Evolutionary conservation across 2,888 invertebrate genomes (phyloP).

Genomic region (Biston stratarius): DNA sequence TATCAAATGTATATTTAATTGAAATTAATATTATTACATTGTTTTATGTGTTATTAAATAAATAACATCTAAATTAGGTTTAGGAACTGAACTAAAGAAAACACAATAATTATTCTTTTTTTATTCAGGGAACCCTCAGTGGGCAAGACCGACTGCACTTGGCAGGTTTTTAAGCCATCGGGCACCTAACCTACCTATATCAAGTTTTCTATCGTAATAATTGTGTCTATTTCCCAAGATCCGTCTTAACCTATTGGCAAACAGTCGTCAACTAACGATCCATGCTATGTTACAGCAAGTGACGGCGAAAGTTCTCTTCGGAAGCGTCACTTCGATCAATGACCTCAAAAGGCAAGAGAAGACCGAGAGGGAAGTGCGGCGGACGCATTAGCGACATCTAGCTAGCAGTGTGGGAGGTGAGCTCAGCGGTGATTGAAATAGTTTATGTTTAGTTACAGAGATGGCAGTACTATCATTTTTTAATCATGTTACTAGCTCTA

Average conservation of each 20-base stretch:
- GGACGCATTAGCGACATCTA: slow-evolving; percentile 82
- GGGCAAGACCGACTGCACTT: background rate
- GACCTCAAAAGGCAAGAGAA: slow-evolving; percentile 91
- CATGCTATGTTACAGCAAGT: slow-evolving; percentile 81
- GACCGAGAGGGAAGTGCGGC: slow-evolving; percentile 87
- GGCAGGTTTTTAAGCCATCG: background rate
- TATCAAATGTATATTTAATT: too few species aligned
- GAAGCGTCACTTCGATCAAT: slow-evolving; percentile 90
- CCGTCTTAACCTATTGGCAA: slow-evolving; percentile 42
- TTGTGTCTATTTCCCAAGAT: slow-evolving; percentile 24
- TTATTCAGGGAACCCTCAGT: background rate
- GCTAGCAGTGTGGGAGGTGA: slow-evolving; percentile 50
- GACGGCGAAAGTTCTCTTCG: slow-evolving; percentile 91
- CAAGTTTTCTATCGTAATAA: slow-evolving; percentile 9
- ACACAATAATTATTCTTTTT: background rate
- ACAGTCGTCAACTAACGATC: slow-evolving; percentile 44
- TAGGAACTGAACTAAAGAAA: too few species aligned
- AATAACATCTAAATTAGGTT: too few species aligned
- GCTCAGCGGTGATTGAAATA: slow-evolving; percentile 13
- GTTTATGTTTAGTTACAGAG: slow-evolving; percentile 32
- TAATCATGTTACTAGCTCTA: background rate
- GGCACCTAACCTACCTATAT: background rate
- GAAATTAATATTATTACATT: too few species aligned
- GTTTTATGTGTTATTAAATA: too few species aligned
- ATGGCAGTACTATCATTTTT: slow-evolving; percentile 44